These are phyloP conservation scores for Dendroctonus ponderosae DNA, from an alignment of 1,140 invertebrate genomes.

Conservation along the genomic window DNA sequence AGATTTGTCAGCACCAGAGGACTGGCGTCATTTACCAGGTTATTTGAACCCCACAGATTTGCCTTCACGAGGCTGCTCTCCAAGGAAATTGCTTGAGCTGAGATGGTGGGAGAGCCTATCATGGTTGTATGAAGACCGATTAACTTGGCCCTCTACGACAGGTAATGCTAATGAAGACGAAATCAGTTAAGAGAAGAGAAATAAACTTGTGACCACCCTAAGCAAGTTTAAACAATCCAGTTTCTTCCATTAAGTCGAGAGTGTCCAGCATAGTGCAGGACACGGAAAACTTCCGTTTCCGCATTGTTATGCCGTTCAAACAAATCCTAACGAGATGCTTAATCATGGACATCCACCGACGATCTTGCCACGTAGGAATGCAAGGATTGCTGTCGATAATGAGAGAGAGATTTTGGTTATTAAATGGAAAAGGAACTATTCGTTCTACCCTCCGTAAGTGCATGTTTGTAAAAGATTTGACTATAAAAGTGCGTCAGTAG, in stretches of 20 bases:
- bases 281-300: slow-evolving; percentile 35
- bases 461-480: slow-evolving; percentile 22
- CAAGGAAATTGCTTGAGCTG: slow-evolving; percentile 26
- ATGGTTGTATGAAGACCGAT: too few relatives aligned
- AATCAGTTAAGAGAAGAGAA: slow-evolving; percentile 1
- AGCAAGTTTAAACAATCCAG: slow-evolving; percentile 2
- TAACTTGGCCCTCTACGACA: slow-evolving; percentile 25
- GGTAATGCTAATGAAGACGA: neutral
- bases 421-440: slow-evolving; percentile 18
- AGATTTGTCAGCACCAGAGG: slow-evolving; percentile 35
- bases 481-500: slow-evolving; percentile 34
- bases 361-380: slow-evolving; percentile 21
- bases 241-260: slow-evolving; percentile 32
- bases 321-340: slow-evolving; percentile 16
- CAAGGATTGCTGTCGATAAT: slow-evolving; percentile 19
- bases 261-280: slow-evolving; percentile 33
- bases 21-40: slow-evolving; percentile 49
- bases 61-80: slow-evolving; percentile 41
- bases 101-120: slow-evolving; percentile 42
- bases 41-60: slow-evolving; percentile 47
- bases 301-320: slow-evolving; percentile 41
- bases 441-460: slow-evolving; percentile 11
- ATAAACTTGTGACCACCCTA: too few relatives aligned
- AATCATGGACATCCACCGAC: slow-evolving; percentile 8
- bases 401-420: slow-evolving; percentile 22